Percentiles rank a stretch among this genome's conserved stretches.
phyloP scores from a whole-genome alignment of 1,140 invertebrate species.

The Aphelenchoides fujianensis region DNA sequence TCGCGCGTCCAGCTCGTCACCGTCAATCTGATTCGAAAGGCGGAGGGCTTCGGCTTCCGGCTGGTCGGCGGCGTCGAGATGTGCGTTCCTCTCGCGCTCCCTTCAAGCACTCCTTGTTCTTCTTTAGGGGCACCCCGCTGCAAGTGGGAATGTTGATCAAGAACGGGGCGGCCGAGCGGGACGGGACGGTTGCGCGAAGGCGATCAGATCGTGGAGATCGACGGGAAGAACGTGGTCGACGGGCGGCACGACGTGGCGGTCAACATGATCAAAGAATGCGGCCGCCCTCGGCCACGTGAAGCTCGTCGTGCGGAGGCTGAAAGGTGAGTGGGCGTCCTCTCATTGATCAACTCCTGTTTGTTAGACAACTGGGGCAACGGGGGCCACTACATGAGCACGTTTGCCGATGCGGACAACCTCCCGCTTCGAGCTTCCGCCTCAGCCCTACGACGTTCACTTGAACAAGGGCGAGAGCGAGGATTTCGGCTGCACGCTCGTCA shows the following conservation, averaged over 20 bases:
- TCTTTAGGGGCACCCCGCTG: constrained; percentile 67
- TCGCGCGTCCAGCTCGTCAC: constrained; percentile 73
- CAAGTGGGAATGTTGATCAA: constrained; percentile 91
- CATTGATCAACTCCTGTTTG: neutral
- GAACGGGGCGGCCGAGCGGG: constrained; percentile 81
- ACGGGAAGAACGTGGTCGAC: constrained; percentile 76
- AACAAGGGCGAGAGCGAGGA: constrained; percentile 87
- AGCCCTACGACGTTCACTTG: constrained; percentile 82
- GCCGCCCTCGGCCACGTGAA: constrained; percentile 62
- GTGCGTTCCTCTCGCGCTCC: constrained; percentile 52
- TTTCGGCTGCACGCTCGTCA: constrained; percentile 98
- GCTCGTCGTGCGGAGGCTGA: constrained; percentile 46
- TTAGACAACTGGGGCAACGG: constrained; percentile 5
- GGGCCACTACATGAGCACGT: constrained; percentile 10
- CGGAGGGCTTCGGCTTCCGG: constrained; percentile 90
- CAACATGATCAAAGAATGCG: constrained; percentile 75
- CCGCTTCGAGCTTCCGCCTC: too few relatives aligned
- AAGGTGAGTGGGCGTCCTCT: constrained; percentile 3
- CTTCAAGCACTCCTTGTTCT: constrained; percentile 12
- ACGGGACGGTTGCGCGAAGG: constrained; percentile 79
- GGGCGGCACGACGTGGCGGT: constrained; percentile 85
- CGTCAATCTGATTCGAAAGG: constrained; percentile 76
- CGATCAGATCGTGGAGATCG: constrained; percentile 84
- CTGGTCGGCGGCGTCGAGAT: constrained; percentile 92
- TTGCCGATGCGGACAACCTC: neutral